A percentile compares a stretch with the other conserved stretches of the same genome.
phyloP scores from a whole-genome alignment of 2,888 invertebrate genomes.

The Cheilosia impressa region DNA sequence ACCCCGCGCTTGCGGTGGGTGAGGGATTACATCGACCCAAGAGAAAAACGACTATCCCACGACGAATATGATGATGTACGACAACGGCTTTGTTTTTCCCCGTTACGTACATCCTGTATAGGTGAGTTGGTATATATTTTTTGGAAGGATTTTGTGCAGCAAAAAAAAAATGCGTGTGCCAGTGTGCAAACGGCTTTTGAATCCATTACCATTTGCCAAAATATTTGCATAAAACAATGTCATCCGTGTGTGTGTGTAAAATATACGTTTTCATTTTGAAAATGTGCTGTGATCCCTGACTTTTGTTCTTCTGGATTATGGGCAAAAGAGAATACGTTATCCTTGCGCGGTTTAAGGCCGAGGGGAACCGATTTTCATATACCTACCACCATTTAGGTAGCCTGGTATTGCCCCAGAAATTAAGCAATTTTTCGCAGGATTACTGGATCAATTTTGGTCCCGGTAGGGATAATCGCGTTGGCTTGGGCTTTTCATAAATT shows the following conservation, averaged over 20 bases:
- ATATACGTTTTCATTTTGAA: too few relatives aligned
- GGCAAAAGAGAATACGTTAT: too few relatives aligned
- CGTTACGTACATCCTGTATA: not conserved
- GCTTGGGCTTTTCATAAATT: too few relatives aligned
- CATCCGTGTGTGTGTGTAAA: not conserved
- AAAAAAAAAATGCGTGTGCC: not conserved
- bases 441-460: too few relatives aligned
- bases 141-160: not conserved
- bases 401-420: too few relatives aligned
- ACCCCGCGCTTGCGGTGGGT: not conserved
- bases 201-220: slow-evolving; percentile 9
- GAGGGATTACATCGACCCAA: slow-evolving; percentile 36
- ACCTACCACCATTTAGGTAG: too few relatives aligned
- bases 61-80: slow-evolving; percentile 57
- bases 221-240: slow-evolving; percentile 4
- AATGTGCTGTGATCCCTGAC: too few relatives aligned
- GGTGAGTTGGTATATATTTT: not conserved
- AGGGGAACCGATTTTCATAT: too few relatives aligned
- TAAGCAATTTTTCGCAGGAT: too few relatives aligned
- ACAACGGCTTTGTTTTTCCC: slow-evolving; percentile 44
- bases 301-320: too few relatives aligned
- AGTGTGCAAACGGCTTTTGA: not conserved
- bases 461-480: too few relatives aligned
- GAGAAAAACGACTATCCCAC: slow-evolving; percentile 42
- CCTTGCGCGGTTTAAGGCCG: too few relatives aligned